Base-by-base conservation (phyloP, 2,797 vertebrate genomes). In the Cygnus olor region DNA sequence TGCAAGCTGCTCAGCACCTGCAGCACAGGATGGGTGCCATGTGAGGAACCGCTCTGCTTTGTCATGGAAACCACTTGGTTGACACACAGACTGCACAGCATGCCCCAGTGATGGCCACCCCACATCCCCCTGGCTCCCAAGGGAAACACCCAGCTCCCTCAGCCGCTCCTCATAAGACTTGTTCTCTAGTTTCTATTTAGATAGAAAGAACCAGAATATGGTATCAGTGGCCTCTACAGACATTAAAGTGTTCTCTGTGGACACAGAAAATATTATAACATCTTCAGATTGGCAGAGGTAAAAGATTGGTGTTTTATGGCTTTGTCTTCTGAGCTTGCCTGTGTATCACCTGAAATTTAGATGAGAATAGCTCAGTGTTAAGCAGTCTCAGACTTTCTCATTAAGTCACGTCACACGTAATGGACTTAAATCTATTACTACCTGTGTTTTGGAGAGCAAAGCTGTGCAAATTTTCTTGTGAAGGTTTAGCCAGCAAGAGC, bases 321-420 rank as follows among this genome's bases (percentile, higher is more conserved):
- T 98, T 97, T 98, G 98, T 87, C 98, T 98, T 98, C 97, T 98
- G 88, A 99, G 96, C 56, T 98, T 78, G 34, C 97, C 98, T 20
- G 96, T 96, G 19, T 98, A 95, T 71, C 95, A 97, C 95, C 98
- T 99, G 89, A 80, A 95, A 95, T 70, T 80, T 68, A 77, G 11
- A 66, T 49, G 81, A 94, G 74, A 96, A 83, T 34, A 90, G 70
- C 51, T 88, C 87, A 81, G 12, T 27, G n/a, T 69, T 74, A 83
- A 84, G 57, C 36, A 70, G 36, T 64, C 94, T 85, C 93, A 70
- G 68, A 11, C 44, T 84, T 87, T 94, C 79, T 88, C 91, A 89
- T 70, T 77, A 86, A 65, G 21, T 38, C 91, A 94, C 56, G 25
- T 73, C 73, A 91, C 79, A 85, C 25, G 40, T 57, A 78, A 69